Evolutionary conservation across 2,113 vertebrate species (phyloP).

Genomic region (Dolichallabes microphthalmus): DNA sequence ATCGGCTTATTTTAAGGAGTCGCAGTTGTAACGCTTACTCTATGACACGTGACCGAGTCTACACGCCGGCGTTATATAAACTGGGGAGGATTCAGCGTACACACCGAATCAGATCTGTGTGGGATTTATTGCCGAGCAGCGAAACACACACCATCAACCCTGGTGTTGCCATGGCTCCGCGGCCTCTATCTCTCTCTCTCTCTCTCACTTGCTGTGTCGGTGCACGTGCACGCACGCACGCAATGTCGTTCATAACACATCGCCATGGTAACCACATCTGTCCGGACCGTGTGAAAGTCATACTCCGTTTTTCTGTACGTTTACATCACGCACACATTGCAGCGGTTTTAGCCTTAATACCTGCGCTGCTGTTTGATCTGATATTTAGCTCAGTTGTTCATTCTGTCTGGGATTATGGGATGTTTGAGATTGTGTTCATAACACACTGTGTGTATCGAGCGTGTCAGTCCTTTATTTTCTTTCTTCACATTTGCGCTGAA

Average conservation of each 20-base stretch:
- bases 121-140: constrained; percentile 63
- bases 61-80: neutral
- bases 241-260: constrained; percentile 67
- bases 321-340: neutral
- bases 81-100: neutral
- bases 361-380: neutral
- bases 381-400: neutral
- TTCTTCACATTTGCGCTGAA: neutral
- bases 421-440: neutral
- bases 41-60: neutral
- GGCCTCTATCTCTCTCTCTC: constrained; percentile 26
- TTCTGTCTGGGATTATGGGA: neutral
- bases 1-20: neutral
- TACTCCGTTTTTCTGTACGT: constrained; percentile 1
- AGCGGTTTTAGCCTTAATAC: neutral
- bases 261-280: constrained; percentile 63
- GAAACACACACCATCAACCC: constrained; percentile 57
- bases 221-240: constrained; percentile 29
- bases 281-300: neutral
- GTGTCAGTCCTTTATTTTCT: no score
- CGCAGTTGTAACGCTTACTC: constrained; percentile 3
- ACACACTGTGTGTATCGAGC: neutral
- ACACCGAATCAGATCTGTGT: constrained; percentile 24
- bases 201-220: neutral
- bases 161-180: constrained; percentile 69